phyloP scores from a whole-genome alignment of 2,888 invertebrate genomes.

The Caradrina kadenii region DNA sequence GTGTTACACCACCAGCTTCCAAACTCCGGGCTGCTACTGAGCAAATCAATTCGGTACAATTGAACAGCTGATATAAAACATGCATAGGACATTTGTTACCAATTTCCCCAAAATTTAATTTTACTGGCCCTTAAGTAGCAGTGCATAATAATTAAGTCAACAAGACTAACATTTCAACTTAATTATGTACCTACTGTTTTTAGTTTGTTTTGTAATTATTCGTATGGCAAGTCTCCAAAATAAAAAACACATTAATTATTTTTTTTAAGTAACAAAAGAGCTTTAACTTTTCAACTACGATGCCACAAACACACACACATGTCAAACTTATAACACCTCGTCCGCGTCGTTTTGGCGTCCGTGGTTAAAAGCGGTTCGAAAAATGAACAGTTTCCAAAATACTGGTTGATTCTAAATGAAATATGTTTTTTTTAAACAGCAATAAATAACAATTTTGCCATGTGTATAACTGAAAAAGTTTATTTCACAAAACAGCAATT shows the following conservation, averaged over 20 bases:
- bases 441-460: too few relatives aligned
- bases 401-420: background rate
- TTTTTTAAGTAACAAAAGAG: too few relatives aligned
- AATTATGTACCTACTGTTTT: too few relatives aligned
- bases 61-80: background rate
- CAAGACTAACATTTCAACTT: background rate
- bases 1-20: too few relatives aligned
- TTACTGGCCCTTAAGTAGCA: background rate
- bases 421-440: background rate
- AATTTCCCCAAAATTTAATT: background rate
- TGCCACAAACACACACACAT: too few relatives aligned
- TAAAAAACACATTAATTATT: too few relatives aligned
- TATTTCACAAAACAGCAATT: too few relatives aligned
- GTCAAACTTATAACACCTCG: too few relatives aligned
- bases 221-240: background rate
- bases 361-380: constrained; percentile 9
- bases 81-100: constrained; percentile 1
- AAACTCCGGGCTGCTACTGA: too few relatives aligned
- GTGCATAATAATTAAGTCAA: background rate
- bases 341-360: too few relatives aligned
- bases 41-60: background rate
- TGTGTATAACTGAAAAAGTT: too few relatives aligned
- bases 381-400: constrained; percentile 6
- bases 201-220: constrained; percentile 15
- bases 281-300: too few relatives aligned